Evolutionary conservation across 2,888 invertebrate genomes (phyloP).

Genomic region (Acrobeloides nanus): DNA sequence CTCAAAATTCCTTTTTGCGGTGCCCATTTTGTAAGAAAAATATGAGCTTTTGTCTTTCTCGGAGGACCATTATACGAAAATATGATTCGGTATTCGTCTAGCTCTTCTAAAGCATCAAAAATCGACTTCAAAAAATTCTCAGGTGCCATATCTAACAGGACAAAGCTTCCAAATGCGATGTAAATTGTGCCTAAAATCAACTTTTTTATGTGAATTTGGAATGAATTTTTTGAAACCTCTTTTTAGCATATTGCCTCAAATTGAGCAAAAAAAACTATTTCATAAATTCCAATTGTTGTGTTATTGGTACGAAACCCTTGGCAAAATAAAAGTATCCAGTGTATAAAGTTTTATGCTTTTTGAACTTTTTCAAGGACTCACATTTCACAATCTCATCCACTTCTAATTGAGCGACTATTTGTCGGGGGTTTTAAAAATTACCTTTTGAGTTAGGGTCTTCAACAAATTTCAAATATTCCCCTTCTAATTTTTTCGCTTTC

Average conservation of each 20-base stretch:
- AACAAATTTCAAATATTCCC: constrained; percentile 17
- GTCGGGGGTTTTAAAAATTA: too few relatives aligned
- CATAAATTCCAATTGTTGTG: too few relatives aligned
- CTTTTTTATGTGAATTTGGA: too few relatives aligned
- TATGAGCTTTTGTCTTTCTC: background rate
- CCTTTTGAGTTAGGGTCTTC: constrained; percentile 19
- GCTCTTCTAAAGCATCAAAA: background rate
- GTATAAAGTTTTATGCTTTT: too few relatives aligned
- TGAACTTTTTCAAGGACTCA: too few relatives aligned
- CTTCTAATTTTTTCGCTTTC: background rate
- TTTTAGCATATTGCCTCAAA: too few relatives aligned
- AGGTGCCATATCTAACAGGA: background rate
- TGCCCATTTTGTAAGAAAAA: background rate
- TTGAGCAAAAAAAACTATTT: too few relatives aligned
- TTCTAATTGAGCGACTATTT: too few relatives aligned
- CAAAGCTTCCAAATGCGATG: background rate
- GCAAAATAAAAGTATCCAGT: too few relatives aligned
- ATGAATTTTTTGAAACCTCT: too few relatives aligned
- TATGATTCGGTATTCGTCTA: background rate
- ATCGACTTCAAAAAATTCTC: background rate
- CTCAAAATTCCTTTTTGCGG: background rate
- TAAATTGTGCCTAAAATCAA: constrained; percentile 1
- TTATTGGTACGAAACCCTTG: too few relatives aligned
- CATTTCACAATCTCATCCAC: too few relatives aligned
- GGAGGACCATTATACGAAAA: background rate